Percentiles rank a stretch among this genome's conserved stretches.
phyloP scores from a whole-genome alignment of 2,797 vertebrate genomes.

The Borostomias antarcticus region DNA sequence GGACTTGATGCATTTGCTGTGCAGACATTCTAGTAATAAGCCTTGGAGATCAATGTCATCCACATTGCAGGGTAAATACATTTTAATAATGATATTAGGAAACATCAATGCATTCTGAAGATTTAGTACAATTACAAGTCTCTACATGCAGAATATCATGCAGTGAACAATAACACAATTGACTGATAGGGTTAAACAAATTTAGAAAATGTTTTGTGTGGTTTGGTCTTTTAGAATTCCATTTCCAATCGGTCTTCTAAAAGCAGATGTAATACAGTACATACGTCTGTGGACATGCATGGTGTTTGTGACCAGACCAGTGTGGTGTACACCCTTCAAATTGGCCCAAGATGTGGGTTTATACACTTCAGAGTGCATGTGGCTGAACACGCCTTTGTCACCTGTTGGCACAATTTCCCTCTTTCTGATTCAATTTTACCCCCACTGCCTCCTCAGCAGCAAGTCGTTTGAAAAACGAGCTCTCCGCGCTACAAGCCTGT shows the following conservation, averaged over 20 bases:
- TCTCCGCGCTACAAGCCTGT: constrained; percentile 61
- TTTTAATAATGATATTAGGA: constrained; percentile 1
- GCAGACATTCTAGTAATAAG: neutral
- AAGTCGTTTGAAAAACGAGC: constrained; percentile 64
- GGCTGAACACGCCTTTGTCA: constrained; percentile 68
- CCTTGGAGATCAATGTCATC: neutral
- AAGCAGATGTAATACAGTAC: too few species aligned
- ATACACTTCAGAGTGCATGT: constrained; percentile 70
- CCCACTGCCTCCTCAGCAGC: constrained; percentile 67
- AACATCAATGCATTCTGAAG: too few species aligned
- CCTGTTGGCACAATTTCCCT: constrained; percentile 72
- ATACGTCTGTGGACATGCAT: neutral
- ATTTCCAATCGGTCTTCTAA: too few species aligned
- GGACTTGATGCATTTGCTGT: neutral
- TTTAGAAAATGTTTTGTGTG: too few species aligned
- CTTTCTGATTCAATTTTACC: constrained; percentile 75
- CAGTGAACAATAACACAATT: too few species aligned
- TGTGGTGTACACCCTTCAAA: constrained; percentile 66
- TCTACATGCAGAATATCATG: too few species aligned
- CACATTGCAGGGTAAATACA: constrained; percentile 5
- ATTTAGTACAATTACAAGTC: too few species aligned
- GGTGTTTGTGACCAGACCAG: neutral
- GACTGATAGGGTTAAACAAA: too few species aligned
- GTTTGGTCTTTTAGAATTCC: too few species aligned
- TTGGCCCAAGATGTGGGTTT: constrained; percentile 66